These are phyloP conservation scores for Conus betulinus DNA, from an alignment of 1,140 invertebrate species.

Conservation along the genomic window DNA sequence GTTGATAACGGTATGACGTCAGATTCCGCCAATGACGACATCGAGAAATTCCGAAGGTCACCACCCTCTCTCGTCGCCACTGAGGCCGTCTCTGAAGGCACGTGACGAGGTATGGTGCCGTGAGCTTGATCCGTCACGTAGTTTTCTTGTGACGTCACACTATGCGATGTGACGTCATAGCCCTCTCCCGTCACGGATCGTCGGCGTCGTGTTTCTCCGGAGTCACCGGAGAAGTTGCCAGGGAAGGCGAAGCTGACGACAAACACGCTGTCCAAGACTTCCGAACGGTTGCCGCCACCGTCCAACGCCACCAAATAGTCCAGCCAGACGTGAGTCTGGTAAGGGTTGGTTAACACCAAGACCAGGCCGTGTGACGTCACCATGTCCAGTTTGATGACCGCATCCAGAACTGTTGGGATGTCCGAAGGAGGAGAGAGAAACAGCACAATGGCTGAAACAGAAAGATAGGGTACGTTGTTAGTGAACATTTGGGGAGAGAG, in stretches of 20 bases:
- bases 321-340: background rate
- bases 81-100: too few relatives aligned
- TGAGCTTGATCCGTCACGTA: too few relatives aligned
- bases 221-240: background rate
- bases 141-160: background rate
- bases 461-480: background rate
- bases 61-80: too few relatives aligned
- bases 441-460: constrained; percentile 4
- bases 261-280: constrained; percentile 6
- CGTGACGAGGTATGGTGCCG: too few relatives aligned
- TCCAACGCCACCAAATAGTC: background rate
- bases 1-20: too few relatives aligned
- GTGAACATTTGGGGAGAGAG: too few relatives aligned
- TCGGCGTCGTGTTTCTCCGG: background rate
- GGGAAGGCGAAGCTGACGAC: background rate
- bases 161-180: background rate
- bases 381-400: background rate
- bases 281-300: background rate
- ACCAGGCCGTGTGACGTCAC: background rate
- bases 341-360: background rate
- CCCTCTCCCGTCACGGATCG: background rate
- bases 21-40: too few relatives aligned
- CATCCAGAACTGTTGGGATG: background rate
- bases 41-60: too few relatives aligned
- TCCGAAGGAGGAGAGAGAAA: background rate